Conservation (phyloP, 2,888 invertebrate genomes). For the Eupeodes latifasciatus region DNA sequence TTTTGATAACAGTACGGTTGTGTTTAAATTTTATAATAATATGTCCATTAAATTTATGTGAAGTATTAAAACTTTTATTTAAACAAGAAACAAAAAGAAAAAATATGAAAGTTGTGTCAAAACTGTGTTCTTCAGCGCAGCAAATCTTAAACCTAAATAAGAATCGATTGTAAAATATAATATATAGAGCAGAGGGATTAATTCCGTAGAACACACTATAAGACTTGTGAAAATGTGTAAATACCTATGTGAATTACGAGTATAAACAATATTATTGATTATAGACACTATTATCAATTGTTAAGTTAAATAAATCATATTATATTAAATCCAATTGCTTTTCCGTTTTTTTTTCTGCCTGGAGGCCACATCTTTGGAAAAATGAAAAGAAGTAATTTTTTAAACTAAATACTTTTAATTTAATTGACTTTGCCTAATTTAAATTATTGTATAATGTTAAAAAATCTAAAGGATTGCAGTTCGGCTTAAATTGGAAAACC, state of each 20-base stretch:
- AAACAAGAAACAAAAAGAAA: too few relatives aligned
- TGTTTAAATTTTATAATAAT: constrained; percentile 60
- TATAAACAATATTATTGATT: constrained; percentile 64
- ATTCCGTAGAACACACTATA: constrained; percentile 58
- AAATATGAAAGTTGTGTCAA: constrained; percentile 38
- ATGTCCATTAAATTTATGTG: constrained; percentile 22
- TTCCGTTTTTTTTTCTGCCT: background rate
- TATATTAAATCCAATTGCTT: constrained; percentile 25
- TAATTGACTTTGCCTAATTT: too few relatives aligned
- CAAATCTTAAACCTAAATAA: constrained; percentile 23
- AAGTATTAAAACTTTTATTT: constrained; percentile 36
- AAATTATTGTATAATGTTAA: too few relatives aligned
- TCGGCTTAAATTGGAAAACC: too few relatives aligned
- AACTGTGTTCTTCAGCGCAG: constrained; percentile 34
- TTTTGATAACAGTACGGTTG: constrained; percentile 69
- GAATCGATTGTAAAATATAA: constrained; percentile 17
- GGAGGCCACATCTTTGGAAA: too few relatives aligned
- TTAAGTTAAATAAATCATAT: constrained; percentile 74
- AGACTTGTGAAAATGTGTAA: constrained; percentile 70
- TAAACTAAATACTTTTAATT: too few relatives aligned
- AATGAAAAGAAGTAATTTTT: too few relatives aligned
- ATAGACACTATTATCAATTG: constrained; percentile 70
- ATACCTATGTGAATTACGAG: constrained; percentile 69
- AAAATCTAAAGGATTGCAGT: too few relatives aligned
- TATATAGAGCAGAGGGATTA: constrained; percentile 30